These are phyloP conservation scores for Lutjanus campechanus DNA, from an alignment of 2,797 vertebrate species.

Conservation along the genomic window DNA sequence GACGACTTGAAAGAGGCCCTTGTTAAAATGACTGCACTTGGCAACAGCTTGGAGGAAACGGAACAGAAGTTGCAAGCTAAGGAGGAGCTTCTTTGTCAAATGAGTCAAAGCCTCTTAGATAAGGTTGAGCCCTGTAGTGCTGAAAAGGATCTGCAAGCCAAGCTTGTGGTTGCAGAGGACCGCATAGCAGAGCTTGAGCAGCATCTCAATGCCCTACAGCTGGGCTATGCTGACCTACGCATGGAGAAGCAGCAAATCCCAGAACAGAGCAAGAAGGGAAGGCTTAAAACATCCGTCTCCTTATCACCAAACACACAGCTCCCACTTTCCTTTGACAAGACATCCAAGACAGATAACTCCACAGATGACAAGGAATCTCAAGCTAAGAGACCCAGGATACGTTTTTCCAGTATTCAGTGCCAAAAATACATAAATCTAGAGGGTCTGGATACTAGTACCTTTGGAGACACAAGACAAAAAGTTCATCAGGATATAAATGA, in stretches of 20 bases:
- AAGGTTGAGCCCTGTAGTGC: constrained; percentile 78
- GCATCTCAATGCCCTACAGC: constrained; percentile 82
- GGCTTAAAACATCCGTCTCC: constrained; percentile 53
- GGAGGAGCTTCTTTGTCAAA: constrained; percentile 89
- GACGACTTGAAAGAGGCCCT: constrained; percentile 92
- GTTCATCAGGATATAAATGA: constrained; percentile 85
- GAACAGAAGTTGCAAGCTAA: constrained; percentile 90
- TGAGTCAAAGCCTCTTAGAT: constrained; percentile 74
- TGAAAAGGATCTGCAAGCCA: constrained; percentile 84
- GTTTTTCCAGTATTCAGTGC: constrained; percentile 95
- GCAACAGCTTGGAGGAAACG: constrained; percentile 92
- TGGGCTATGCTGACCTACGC: constrained; percentile 84
- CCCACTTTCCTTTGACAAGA: constrained; percentile 65
- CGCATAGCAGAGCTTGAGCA: constrained; percentile 84
- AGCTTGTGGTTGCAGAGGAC: constrained; percentile 84
- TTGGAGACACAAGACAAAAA: constrained; percentile 87
- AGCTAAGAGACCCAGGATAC: constrained; percentile 92
- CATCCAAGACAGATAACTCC: constrained; percentile 74
- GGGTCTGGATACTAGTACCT: constrained; percentile 82
- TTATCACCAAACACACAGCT: constrained; percentile 45
- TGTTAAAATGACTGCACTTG: constrained; percentile 91
- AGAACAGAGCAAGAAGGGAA: constrained; percentile 74
- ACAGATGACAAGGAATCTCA: constrained; percentile 84
- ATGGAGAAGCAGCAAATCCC: constrained; percentile 77
- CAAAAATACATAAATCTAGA: constrained; percentile 92